Evolutionary conservation across 1,140 invertebrate genomes (phyloP), one percentile per base, ranked within the genome.

Genomic region (Drosophila kepulauana): DNA sequence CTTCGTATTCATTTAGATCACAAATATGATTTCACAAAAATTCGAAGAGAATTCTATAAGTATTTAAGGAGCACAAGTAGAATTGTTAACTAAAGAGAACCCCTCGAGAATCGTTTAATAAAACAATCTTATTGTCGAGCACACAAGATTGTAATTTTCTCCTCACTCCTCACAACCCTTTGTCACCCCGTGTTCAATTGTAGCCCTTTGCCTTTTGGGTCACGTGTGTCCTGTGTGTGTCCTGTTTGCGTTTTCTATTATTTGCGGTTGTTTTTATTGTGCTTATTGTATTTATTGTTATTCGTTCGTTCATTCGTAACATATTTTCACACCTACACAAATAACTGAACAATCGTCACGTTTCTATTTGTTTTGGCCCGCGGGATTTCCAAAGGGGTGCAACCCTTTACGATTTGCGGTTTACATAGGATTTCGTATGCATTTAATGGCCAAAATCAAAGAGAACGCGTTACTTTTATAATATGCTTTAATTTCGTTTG

Each of bases 281-380:
- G 57, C 58, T 63, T n/a, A n/a, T n/a, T n/a, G n/a, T n/a, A n/a
- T n/a, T 67, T 52, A 74, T 57, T 79, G 51, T 45, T 66, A 58
- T 72, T 81, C 58, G 43, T 54, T 69, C 66, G 65, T 78, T 86
- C 86, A 91, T 87, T 89, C 61, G 71, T 59, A 80, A 78, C 91
- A 92, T 92, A 91, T 92, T 91, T 91, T 90, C 61, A 90, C 90
- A 91, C 90, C 90, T 90, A 90, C 78, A 78, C 78, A 90, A 90
- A 91, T 86, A 92, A 66, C 80, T 30, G 46, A 78, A 79, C 72
- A 82, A 84, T 88, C 75, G 85, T 65, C 80, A 88, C 84, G 77
- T 79, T 58, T 76, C 15, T 33, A 56, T 70, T 86, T 70, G 67
- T 63, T 71, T 66, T 62, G 59, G 82, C 82, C 82, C 68, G 16